Evolutionary conservation across 1,140 invertebrate genomes (phyloP).

Genomic region (Heliothis subflexa): DNA sequence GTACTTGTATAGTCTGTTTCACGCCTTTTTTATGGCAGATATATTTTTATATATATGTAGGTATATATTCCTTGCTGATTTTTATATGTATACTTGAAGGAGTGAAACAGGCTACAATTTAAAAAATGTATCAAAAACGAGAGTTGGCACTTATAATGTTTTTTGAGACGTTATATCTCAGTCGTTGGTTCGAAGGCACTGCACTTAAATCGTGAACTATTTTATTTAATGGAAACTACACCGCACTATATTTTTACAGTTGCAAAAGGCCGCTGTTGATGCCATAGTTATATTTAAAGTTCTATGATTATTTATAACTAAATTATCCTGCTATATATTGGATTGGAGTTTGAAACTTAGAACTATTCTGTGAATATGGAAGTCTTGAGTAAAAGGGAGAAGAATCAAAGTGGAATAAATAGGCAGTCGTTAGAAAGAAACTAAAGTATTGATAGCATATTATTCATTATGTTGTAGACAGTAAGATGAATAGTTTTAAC

Average conservation of each 20-base stretch:
- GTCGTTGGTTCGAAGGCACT: constrained; percentile 24
- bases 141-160: constrained; percentile 17
- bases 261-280: constrained; percentile 39
- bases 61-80: no score
- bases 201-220: constrained; percentile 21
- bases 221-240: constrained; percentile 23
- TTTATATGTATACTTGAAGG: no score
- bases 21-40: no score
- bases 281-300: constrained; percentile 24
- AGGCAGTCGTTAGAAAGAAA: no score
- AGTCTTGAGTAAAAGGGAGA: no score
- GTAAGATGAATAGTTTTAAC: no score
- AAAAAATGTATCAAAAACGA: constrained; percentile 20
- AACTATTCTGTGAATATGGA: neutral
- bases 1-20: no score
- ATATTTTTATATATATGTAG: no score
- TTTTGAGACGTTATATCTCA: neutral
- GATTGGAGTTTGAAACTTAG: neutral
- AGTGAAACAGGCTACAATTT: neutral
- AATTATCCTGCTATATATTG: neutral
- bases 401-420: no score
- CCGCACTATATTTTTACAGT: constrained; percentile 21
- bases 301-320: constrained; percentile 9
- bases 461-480: no score
- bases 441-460: no score